Percentiles rank a stretch among this genome's conserved stretches.
These are phyloP conservation scores for Cyphomyrus plagiostoma DNA, from an alignment of 2,113 vertebrate genomes.

Conservation along the genomic window DNA sequence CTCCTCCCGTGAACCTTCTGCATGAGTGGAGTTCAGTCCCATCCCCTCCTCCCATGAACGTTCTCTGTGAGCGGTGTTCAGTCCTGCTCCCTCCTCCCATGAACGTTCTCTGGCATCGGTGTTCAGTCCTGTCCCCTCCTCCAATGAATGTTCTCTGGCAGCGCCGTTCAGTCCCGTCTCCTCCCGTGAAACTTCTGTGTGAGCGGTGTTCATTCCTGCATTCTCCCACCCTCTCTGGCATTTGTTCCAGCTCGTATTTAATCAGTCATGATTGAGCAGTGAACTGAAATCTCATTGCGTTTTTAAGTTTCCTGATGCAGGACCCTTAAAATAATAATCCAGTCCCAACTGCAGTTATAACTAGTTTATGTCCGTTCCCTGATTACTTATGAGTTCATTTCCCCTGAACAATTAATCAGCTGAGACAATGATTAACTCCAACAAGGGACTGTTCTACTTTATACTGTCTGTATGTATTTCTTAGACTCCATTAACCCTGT, in stretches of 20 bases:
- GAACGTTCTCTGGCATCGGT: neutral
- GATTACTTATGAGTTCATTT: slow-evolving; percentile 1
- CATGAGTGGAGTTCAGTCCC: neutral
- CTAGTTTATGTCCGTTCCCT: neutral
- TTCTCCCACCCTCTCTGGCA: neutral
- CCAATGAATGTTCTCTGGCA: neutral
- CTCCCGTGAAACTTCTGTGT: neutral
- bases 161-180: neutral
- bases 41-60: neutral
- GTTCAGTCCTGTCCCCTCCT: neutral
- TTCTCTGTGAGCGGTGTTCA: neutral
- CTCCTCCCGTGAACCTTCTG: neutral
- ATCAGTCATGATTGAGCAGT: neutral
- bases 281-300: neutral
- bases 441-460: neutral
- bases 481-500: neutral
- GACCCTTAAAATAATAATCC: neutral
- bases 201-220: neutral
- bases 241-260: neutral
- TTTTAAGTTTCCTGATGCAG: neutral
- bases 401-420: neutral
- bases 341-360: neutral
- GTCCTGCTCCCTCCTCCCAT: neutral
- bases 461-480: neutral
- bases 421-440: neutral